Conservation (phyloP, 2,113 vertebrate species). For the Sminthopsis crassicaudata region DNA sequence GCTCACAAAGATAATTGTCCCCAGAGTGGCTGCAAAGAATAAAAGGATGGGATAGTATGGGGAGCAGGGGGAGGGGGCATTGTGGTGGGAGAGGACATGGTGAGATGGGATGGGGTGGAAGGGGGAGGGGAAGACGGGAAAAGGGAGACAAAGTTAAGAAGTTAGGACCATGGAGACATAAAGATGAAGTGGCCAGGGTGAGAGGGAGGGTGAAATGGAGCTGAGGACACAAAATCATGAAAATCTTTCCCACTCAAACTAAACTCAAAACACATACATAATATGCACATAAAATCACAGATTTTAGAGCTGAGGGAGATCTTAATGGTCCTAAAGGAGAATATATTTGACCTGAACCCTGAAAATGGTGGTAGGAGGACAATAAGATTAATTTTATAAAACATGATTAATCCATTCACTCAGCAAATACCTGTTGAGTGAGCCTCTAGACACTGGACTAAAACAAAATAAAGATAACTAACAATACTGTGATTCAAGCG, state of each 20-base stretch:
- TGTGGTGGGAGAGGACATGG: too few relatives aligned
- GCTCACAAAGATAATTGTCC: fast-evolving
- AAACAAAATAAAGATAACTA: not conserved
- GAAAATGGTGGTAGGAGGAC: not conserved
- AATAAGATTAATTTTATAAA: not conserved
- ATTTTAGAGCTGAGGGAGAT: not conserved
- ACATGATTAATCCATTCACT: not conserved
- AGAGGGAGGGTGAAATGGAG: not conserved
- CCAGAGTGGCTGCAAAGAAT: not conserved
- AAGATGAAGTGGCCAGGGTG: not conserved
- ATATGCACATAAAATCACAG: not conserved
- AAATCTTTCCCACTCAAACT: not conserved
- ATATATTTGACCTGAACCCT: not conserved
- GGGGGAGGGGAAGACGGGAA: not conserved
- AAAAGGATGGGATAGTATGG: not conserved
- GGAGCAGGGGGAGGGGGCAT: too few relatives aligned
- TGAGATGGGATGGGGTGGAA: not conserved
- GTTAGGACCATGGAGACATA: not conserved
- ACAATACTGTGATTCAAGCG: not conserved
- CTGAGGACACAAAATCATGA: not conserved
- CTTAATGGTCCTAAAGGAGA: not conserved
- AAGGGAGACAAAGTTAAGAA: not conserved
- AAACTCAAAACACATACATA: not conserved
- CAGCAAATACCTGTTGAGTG: not conserved
- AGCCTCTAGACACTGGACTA: not conserved